These are phyloP conservation scores for Branchinecta lindahli DNA, from an alignment of 1,140 invertebrate species.

Conservation along the genomic window DNA sequence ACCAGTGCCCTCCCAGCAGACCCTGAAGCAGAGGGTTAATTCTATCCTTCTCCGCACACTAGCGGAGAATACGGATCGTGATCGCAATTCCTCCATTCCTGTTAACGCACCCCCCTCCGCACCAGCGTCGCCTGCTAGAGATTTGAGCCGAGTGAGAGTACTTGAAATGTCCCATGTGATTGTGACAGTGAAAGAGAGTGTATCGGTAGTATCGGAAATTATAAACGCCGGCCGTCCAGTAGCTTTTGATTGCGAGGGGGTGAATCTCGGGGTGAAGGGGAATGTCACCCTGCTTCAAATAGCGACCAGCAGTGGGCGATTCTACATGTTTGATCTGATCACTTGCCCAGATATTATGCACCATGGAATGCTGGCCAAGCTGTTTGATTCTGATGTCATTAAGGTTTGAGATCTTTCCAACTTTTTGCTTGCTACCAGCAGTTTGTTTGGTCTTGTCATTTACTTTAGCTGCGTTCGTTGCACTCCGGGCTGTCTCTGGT, in stretches of 20 bases:
- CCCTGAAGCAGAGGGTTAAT: slow-evolving; percentile 69
- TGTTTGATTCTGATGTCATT: slow-evolving; percentile 65
- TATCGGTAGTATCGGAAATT: slow-evolving; percentile 55
- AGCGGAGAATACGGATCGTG: slow-evolving; percentile 73
- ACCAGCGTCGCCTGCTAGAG: slow-evolving; percentile 14
- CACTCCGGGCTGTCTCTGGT: too few species aligned
- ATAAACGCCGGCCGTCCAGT: slow-evolving; percentile 41
- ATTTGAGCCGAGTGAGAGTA: slow-evolving; percentile 45
- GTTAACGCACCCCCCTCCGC: neutral
- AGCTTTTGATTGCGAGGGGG: slow-evolving; percentile 76
- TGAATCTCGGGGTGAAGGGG: slow-evolving; percentile 69
- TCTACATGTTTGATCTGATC: slow-evolving; percentile 69
- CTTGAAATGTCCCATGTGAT: slow-evolving; percentile 61
- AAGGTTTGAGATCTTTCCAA: slow-evolving; percentile 44
- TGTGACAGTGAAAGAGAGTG: slow-evolving; percentile 53
- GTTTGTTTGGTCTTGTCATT: too few species aligned
- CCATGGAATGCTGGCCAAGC: slow-evolving; percentile 54
- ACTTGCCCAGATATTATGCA: slow-evolving; percentile 61
- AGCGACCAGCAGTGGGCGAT: slow-evolving; percentile 55
- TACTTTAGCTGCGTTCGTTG: too few species aligned
- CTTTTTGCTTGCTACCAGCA: too few species aligned
- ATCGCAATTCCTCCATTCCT: slow-evolving; percentile 34
- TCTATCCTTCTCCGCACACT: slow-evolving; percentile 70
- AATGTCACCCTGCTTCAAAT: slow-evolving; percentile 68
- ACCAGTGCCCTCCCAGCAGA: slow-evolving; percentile 35